Evolutionary conservation across 2,113 vertebrate species (phyloP).

Genomic region (Typhlomys cinereus): DNA sequence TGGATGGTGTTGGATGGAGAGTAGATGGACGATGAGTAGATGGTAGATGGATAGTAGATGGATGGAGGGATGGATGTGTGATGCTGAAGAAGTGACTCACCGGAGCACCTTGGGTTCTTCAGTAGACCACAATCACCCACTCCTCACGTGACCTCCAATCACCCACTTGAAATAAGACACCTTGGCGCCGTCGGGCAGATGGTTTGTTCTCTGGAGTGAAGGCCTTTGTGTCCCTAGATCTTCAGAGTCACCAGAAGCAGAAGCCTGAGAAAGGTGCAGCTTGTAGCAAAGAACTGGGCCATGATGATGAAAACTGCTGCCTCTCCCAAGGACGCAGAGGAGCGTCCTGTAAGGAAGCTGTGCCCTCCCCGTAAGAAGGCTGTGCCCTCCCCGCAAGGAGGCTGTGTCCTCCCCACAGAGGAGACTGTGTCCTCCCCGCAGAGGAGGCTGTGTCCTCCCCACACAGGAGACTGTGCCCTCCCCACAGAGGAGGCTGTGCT

Average conservation of each 20-base stretch:
- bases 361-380: too few species aligned
- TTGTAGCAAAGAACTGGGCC: background rate
- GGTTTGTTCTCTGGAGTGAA: background rate
- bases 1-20: background rate
- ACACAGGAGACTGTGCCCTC: too few species aligned
- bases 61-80: background rate
- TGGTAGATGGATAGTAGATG: background rate
- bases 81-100: constrained; percentile 29
- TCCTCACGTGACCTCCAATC: background rate
- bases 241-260: background rate
- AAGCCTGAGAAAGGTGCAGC: background rate
- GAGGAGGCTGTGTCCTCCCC: too few species aligned
- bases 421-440: too few species aligned
- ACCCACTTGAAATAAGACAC: background rate
- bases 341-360: too few species aligned
- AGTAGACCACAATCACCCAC: background rate
- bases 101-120: too few species aligned
- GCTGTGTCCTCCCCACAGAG: too few species aligned
- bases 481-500: too few species aligned
- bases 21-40: background rate
- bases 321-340: too few species aligned
- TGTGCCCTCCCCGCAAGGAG: too few species aligned
- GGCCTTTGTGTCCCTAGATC: background rate
- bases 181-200: background rate
- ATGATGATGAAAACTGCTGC: background rate